Evolutionary conservation across 1,140 invertebrate genomes (phyloP), one percentile per base, ranked within the genome.

Genomic region (Luehdorfia chinensis): DNA sequence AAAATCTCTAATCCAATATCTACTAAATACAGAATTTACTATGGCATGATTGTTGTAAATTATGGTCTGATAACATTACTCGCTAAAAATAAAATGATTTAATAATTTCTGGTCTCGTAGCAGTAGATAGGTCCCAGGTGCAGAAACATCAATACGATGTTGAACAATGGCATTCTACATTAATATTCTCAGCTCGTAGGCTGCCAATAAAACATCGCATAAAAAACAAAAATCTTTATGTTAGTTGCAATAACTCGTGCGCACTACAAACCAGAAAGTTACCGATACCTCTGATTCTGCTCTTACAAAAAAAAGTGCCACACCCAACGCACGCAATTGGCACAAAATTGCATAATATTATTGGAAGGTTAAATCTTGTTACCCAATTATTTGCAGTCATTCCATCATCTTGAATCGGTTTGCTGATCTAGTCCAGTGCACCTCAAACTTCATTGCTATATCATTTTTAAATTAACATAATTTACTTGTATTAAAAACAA

Each of bases 321-420:
- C 39, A 16, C 37, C 11, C 37, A 11, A 4, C 21, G 19, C 34
- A 1, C 9, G 12, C 19, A 13, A 41, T 27, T 8, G n/a, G 7
- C 37, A 27, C 9, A 1, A 15, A 14, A 41, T 41, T 28, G 14
- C 14, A 5, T 28, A 43, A 43, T 4, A 28, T 43, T 13, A 9
- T 30, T n/a, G 8, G 39, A 43, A 43, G 39, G 25, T 43, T 30
- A 43, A 28, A 30, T 16, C 39, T 30, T 28, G 37, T 41, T 43
- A 43, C 25, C 11, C 25, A 30, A 43, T 37, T n/a, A 36, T 36
- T 36, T 23, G 34, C 39, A 28, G 16, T 4, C 23, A 43, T 43
- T 28, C 25, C 21, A 27, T 39, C 21, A 9, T 15, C n/a, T 12
- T 4, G 7, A n/a, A 43, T 43, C 39, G 15, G n/a, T 9, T 13